phyloP scores from a whole-genome alignment of 2,113 vertebrate species.

The Fregata magnificens region DNA sequence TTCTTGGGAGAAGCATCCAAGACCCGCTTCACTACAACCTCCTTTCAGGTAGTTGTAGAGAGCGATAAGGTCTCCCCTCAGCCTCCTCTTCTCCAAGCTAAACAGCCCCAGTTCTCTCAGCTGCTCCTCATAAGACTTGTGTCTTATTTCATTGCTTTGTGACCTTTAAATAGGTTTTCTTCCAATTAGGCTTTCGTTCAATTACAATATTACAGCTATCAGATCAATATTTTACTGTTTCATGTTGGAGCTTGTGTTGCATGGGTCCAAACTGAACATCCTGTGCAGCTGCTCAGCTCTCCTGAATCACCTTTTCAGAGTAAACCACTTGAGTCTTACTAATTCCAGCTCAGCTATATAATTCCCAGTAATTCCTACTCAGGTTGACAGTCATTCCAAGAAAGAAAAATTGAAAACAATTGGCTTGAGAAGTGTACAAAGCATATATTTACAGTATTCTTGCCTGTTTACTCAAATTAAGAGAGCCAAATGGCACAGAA shows the following conservation, averaged over 20 bases:
- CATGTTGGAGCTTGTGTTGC: background rate
- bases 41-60: no score
- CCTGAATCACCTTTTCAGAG: background rate
- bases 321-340: background rate
- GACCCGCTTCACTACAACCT: no score
- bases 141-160: background rate
- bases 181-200: background rate
- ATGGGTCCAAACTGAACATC: background rate
- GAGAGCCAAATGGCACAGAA: background rate
- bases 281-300: background rate
- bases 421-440: background rate
- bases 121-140: no score
- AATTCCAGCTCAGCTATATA: background rate
- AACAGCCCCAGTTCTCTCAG: no score
- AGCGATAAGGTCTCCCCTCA: no score
- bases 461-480: background rate
- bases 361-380: background rate
- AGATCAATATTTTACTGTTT: background rate
- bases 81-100: no score
- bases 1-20: no score
- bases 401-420: background rate
- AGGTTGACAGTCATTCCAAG: background rate
- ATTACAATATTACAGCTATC: background rate
- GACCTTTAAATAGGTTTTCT: background rate
- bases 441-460: background rate